These are phyloP conservation scores for Myiozetetes cayanensis DNA, from an alignment of 2,113 vertebrate species.

Conservation along the genomic window DNA sequence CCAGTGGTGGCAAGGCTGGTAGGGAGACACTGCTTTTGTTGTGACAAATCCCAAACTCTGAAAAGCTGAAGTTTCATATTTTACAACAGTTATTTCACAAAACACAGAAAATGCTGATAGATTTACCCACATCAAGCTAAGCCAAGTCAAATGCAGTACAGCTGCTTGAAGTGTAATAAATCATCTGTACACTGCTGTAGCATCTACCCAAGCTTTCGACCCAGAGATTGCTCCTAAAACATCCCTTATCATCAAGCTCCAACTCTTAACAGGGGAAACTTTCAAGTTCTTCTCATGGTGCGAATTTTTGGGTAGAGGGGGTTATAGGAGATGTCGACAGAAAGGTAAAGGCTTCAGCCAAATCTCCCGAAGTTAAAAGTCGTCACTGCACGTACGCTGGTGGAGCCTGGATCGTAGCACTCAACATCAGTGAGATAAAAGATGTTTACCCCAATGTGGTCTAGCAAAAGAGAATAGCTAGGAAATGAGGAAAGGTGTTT, in stretches of 20 bases:
- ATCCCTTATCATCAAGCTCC: not conserved
- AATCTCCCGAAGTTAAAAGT: not conserved
- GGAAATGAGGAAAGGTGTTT: slow-evolving; percentile 64
- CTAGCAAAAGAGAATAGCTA: slow-evolving; percentile 20
- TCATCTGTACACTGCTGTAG: not conserved
- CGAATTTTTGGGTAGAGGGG: not conserved
- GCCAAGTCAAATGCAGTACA: slow-evolving; percentile 28
- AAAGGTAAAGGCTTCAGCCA: not conserved
- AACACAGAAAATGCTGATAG: not conserved
- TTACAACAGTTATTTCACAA: not conserved
- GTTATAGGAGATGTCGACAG: not conserved
- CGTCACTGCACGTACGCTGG: not conserved
- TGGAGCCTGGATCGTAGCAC: not conserved
- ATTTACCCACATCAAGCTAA: not conserved
- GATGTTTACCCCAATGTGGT: slow-evolving; percentile 18
- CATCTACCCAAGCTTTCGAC: not conserved
- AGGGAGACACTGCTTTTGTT: not conserved
- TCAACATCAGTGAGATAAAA: slow-evolving; percentile 28
- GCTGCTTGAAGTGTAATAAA: slow-evolving; percentile 21
- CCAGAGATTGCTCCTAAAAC: not conserved
- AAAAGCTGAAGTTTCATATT: not conserved
- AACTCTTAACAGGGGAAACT: not conserved
- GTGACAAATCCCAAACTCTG: not conserved
- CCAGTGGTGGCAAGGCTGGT: not conserved
- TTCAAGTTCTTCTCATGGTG: not conserved